Percentiles rank a stretch among this genome's conserved stretches.
These are phyloP conservation scores for Archaeoteleia sp. DNA, from an alignment of 2,888 invertebrate genomes.

Conservation along the genomic window DNA sequence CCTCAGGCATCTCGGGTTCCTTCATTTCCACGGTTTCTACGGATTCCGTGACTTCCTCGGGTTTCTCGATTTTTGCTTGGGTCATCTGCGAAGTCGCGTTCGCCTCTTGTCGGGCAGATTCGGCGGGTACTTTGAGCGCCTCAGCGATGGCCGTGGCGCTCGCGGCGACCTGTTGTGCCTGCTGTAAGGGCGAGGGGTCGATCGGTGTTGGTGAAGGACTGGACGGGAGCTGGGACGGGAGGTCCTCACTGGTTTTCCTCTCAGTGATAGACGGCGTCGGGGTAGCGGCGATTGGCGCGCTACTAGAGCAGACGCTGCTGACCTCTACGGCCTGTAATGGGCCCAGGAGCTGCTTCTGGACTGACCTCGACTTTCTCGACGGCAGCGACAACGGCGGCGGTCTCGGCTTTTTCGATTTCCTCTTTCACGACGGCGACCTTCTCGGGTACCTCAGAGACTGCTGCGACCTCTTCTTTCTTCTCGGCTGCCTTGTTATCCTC, in stretches of 20 bases:
- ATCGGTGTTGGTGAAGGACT: slow-evolving; percentile 73
- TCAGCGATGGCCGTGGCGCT: slow-evolving; percentile 69
- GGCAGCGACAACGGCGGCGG: slow-evolving; percentile 57
- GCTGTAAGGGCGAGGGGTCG: slow-evolving; percentile 72
- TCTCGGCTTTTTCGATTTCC: slow-evolving; percentile 62
- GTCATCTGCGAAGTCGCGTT: background rate
- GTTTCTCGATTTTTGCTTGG: background rate
- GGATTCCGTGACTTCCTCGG: background rate
- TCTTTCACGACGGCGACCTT: slow-evolving; percentile 59
- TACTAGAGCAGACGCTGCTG: slow-evolving; percentile 59
- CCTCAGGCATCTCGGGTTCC: background rate
- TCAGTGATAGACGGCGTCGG: slow-evolving; percentile 72
- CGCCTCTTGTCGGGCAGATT: slow-evolving; percentile 52
- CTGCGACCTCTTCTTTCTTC: slow-evolving; percentile 51
- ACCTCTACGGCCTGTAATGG: slow-evolving; percentile 57
- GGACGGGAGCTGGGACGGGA: slow-evolving; percentile 69
- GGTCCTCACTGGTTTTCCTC: slow-evolving; percentile 74
- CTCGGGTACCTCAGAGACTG: slow-evolving; percentile 64
- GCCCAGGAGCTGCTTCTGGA: slow-evolving; percentile 61
- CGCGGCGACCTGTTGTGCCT: slow-evolving; percentile 69
- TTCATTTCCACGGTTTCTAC: slow-evolving; percentile 4
- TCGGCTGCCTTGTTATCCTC: slow-evolving; percentile 42
- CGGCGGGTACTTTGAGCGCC: slow-evolving; percentile 69
- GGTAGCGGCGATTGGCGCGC: slow-evolving; percentile 65
- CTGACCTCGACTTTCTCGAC: slow-evolving; percentile 73